Evolutionary conservation across 2,888 invertebrate genomes (phyloP), one percentile per base, ranked within the genome.

Genomic region (Drosophila mimica): DNA sequence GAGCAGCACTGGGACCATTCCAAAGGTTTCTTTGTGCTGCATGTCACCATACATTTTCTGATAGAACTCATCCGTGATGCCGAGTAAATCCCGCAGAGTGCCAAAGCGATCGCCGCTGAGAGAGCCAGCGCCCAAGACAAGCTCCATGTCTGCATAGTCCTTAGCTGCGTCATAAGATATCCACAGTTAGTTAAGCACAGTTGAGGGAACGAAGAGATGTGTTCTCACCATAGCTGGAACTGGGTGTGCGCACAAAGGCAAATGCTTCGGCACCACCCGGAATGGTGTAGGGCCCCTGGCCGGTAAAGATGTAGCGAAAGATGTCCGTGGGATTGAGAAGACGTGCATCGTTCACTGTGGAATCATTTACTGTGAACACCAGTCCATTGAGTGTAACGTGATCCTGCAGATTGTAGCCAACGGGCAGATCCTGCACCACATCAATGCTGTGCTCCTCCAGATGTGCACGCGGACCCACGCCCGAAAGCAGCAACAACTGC

Each of bases 401-500:
- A 91, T 97, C 97, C 92, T 97, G 97, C 0, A 97, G 94, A 92
- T 97, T 97, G 86, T 95, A 95, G 11, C 97, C 97, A 0, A 97
- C 97, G 3, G 95, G 95, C 2, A 96, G 94, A 90, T 97, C 94
- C 74, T 95, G 94, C 40, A 96, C 88, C 2, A 96, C 94, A 0
- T 94, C 92, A 60, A 97, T 96, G 4, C 94, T 94, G 9, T 95
- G 88, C 38, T 94, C 93, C 28, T 92, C 85, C 7, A 97, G 93
- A 87, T 96, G 95, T 0, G 94, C 93, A 36, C 91, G 93, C 0
- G 97, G 96, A 0, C 97, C 97, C 34, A 98, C 94, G 15, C 98
- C 98, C 0, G 97, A 97, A 17, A 98, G 92, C 97, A 98, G 96
- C 53, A 98, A 92, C 5, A 98, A 92, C 91, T 98, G 98, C 0